Evolutionary conservation across 2,888 invertebrate species (phyloP).

Genomic region (Papilio gigon): DNA sequence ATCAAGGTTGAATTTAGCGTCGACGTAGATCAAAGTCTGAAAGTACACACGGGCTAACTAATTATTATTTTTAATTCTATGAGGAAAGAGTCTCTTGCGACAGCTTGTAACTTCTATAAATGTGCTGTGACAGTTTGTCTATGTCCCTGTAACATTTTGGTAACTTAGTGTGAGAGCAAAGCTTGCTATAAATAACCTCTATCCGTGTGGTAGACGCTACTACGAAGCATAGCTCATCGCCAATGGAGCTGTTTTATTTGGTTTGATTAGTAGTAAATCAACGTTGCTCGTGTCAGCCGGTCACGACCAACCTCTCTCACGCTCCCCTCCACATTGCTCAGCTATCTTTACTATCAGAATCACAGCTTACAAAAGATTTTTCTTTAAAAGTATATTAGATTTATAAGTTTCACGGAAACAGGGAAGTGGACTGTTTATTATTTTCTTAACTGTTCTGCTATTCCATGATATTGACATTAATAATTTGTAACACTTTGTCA

Average conservation of each 20-base stretch:
- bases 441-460: not conserved
- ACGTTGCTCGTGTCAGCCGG: conserved; percentile 66
- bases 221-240: conserved; percentile 22
- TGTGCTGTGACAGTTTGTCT: not conserved
- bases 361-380: conserved; percentile 9
- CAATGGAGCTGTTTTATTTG: conserved; percentile 63
- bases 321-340: conserved; percentile 60
- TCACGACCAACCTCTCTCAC: conserved; percentile 75
- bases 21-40: too few relatives aligned
- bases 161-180: conserved; percentile 31
- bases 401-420: too few relatives aligned
- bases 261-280: conserved; percentile 73
- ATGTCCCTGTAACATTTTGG: conserved; percentile 1
- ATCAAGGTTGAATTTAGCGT: too few relatives aligned
- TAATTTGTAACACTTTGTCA: not conserved
- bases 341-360: conserved; percentile 55
- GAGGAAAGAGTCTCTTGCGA: too few relatives aligned
- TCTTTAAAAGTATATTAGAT: too few relatives aligned
- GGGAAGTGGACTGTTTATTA: not conserved
- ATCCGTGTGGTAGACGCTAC: conserved; percentile 23
- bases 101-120: too few relatives aligned
- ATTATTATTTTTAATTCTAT: too few relatives aligned
- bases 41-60: too few relatives aligned
- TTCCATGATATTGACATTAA: too few relatives aligned
- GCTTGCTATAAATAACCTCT: conserved; percentile 26